Percentiles rank a stretch among this genome's conserved stretches.
These are phyloP conservation scores for Agonopterix arenella DNA, from an alignment of 2,888 invertebrate species.

Conservation along the genomic window DNA sequence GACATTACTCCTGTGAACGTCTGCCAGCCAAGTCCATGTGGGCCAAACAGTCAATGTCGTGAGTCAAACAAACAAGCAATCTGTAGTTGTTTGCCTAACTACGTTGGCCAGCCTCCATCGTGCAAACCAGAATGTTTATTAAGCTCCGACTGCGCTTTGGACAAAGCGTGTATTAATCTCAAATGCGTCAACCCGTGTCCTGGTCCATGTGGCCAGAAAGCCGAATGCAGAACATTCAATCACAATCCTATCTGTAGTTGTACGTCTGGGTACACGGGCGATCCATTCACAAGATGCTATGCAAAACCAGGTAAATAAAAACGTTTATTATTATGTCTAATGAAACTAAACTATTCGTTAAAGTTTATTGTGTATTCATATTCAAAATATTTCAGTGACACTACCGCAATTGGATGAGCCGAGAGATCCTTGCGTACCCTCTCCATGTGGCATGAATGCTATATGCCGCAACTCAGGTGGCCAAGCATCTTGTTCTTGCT, in stretches of 20 bases:
- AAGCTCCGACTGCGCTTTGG: slow-evolving; percentile 79
- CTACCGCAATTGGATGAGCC: slow-evolving; percentile 52
- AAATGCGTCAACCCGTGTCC: slow-evolving; percentile 85
- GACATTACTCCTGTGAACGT: slow-evolving; percentile 54
- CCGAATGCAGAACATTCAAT: slow-evolving; percentile 83
- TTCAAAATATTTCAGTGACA: slow-evolving; percentile 26
- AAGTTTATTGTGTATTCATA: not conserved
- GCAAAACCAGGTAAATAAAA: slow-evolving; percentile 58
- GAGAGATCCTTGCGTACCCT: slow-evolving; percentile 80
- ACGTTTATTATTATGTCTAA: not conserved
- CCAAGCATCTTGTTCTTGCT: slow-evolving; percentile 79
- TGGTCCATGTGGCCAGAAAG: slow-evolving; percentile 82
- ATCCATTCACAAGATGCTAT: slow-evolving; percentile 82
- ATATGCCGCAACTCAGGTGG: slow-evolving; percentile 74
- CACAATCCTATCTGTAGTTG: slow-evolving; percentile 85
- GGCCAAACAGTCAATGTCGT: slow-evolving; percentile 78
- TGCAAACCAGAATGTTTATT: slow-evolving; percentile 83
- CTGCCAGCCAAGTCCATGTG: slow-evolving; percentile 79
- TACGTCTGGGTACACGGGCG: slow-evolving; percentile 75
- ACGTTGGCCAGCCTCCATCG: slow-evolving; percentile 81
- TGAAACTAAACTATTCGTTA: not conserved
- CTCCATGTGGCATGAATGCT: slow-evolving; percentile 81
- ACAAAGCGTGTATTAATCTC: slow-evolving; percentile 81
- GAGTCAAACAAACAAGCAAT: slow-evolving; percentile 77
- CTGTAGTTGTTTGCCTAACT: slow-evolving; percentile 83